phyloP scores from a whole-genome alignment of 1,140 invertebrate species.

The Phymorhynchus buccinoides region DNA sequence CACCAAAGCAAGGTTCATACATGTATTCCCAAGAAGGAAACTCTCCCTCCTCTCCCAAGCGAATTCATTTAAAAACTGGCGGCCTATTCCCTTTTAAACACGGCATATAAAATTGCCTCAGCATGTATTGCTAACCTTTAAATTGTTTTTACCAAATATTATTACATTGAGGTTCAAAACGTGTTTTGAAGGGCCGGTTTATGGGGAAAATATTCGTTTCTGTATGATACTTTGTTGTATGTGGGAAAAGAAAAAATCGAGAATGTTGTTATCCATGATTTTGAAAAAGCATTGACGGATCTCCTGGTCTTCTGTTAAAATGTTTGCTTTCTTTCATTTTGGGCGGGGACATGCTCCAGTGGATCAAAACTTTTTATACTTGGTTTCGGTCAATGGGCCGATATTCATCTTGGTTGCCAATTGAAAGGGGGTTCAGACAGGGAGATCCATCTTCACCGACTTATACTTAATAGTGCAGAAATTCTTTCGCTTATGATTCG shows the following conservation, averaged over 20 bases:
- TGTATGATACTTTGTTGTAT: constrained; percentile 28
- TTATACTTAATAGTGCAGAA: constrained; percentile 36
- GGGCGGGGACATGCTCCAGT: constrained; percentile 30
- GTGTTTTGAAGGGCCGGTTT: constrained; percentile 30
- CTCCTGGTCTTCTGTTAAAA: constrained; percentile 39
- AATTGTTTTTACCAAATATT: constrained; percentile 1
- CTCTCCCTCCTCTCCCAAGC: no score
- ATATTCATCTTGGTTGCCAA: constrained; percentile 10
- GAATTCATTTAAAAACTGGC: constrained; percentile 32
- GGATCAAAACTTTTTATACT: constrained; percentile 37
- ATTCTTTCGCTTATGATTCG: constrained; percentile 26
- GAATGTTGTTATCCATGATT: constrained; percentile 35
- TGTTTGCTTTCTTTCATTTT: constrained; percentile 34
- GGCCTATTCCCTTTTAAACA: constrained; percentile 31
- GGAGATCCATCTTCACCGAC: constrained; percentile 20
- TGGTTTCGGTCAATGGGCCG: constrained; percentile 36
- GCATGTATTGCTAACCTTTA: constrained; percentile 28
- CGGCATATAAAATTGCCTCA: constrained; percentile 21
- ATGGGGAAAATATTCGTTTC: constrained; percentile 35
- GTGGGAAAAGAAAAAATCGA: constrained; percentile 26
- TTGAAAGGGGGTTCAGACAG: constrained; percentile 33
- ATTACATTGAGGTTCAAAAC: constrained; percentile 13
- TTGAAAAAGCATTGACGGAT: constrained; percentile 45
- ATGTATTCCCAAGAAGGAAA: constrained; percentile 30
- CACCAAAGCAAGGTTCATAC: background rate